A percentile compares a stretch with the other conserved stretches of the same genome.
Conservation (phyloP, 2,888 invertebrate genomes). For the Ichneumoninae sp. region DNA sequence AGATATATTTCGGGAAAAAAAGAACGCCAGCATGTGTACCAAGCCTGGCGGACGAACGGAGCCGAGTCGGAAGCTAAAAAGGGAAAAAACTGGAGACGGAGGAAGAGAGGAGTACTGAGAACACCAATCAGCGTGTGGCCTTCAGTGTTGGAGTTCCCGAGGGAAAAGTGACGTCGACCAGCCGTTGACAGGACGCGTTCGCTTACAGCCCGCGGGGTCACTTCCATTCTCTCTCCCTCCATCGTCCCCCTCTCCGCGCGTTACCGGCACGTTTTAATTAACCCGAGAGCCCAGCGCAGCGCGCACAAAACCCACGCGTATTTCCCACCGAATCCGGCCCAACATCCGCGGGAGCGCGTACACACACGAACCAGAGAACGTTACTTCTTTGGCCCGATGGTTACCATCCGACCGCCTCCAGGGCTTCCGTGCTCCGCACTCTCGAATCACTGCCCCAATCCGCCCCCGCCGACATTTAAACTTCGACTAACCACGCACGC, state of each 20-base stretch:
- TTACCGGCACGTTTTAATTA: conserved; percentile 66
- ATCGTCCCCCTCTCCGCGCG: conserved; percentile 27
- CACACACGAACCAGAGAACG: conserved; percentile 47
- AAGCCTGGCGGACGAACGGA: conserved; percentile 18
- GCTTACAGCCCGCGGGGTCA: conserved; percentile 54
- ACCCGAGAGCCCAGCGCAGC: conserved; percentile 50
- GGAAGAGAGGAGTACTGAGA: conserved; percentile 39
- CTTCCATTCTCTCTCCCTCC: conserved; percentile 40
- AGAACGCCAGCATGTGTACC: conserved; percentile 46
- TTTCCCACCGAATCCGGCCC: conserved; percentile 20
- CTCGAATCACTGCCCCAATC: conserved; percentile 42
- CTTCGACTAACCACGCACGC: conserved; percentile 35
- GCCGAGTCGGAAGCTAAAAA: conserved; percentile 41
- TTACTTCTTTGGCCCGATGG: conserved; percentile 58
- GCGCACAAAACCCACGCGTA: conserved; percentile 50
- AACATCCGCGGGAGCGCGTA: conserved; percentile 23
- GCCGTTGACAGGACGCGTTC: conserved; percentile 65
- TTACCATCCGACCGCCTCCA: conserved; percentile 49
- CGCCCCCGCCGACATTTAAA: conserved; percentile 47
- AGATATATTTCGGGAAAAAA: conserved; percentile 43
- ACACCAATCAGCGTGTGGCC: conserved; percentile 58
- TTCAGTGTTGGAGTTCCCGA: conserved; percentile 37
- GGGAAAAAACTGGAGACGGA: conserved; percentile 21
- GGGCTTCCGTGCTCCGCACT: conserved; percentile 15
- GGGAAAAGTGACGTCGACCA: conserved; percentile 65